These are phyloP conservation scores for Ambastaia sidthimunki DNA, from an alignment of 2,797 vertebrate genomes.

Conservation along the genomic window DNA sequence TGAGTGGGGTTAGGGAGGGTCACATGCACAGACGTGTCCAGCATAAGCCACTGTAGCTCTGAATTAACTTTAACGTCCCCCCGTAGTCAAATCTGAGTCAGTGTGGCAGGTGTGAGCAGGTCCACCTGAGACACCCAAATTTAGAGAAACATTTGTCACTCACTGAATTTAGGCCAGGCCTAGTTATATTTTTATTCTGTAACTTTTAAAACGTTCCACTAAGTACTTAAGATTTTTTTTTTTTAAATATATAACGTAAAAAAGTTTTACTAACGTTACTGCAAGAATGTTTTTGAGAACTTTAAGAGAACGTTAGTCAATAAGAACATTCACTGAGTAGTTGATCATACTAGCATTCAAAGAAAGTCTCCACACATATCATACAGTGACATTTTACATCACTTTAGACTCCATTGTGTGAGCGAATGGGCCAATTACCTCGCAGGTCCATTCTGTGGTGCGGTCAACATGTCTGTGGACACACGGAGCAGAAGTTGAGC, in stretches of 20 bases:
- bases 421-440: slow-evolving; percentile 15
- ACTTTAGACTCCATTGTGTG: background rate
- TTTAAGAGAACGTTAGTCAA: too few relatives aligned
- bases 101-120: slow-evolving; percentile 32
- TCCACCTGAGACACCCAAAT: slow-evolving; percentile 19
- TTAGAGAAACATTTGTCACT: background rate
- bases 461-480: slow-evolving; percentile 23
- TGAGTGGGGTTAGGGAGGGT: slow-evolving; percentile 72
- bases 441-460: slow-evolving; percentile 22
- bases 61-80: slow-evolving; percentile 41
- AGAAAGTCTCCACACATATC: slow-evolving; percentile 5
- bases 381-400: background rate
- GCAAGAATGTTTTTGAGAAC: too few relatives aligned
- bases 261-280: too few relatives aligned
- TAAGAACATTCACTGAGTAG: too few relatives aligned
- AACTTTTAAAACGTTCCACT: too few relatives aligned
- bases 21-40: slow-evolving; percentile 59
- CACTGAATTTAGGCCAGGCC: slow-evolving; percentile 10
- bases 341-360: too few relatives aligned
- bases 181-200: background rate
- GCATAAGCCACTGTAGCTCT: slow-evolving; percentile 52
- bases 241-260: too few relatives aligned
- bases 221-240: too few relatives aligned
- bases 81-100: slow-evolving; percentile 43
- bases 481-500: background rate